phyloP scores from a whole-genome alignment of 2,888 invertebrate genomes.

The Thyatira batis region DNA sequence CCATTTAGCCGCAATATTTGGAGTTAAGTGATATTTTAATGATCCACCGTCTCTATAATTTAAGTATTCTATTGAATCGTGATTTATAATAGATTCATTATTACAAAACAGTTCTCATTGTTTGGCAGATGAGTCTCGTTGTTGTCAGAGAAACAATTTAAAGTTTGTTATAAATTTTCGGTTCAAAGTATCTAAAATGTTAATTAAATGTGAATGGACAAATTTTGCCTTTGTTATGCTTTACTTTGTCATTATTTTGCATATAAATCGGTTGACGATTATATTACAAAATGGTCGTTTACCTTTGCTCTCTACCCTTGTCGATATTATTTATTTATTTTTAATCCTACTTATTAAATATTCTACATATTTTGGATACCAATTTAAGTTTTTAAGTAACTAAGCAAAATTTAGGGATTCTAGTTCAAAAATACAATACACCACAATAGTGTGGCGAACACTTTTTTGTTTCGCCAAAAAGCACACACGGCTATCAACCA shows the following conservation, averaged over 20 bases:
- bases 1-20: conserved; percentile 30
- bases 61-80: conserved; percentile 8
- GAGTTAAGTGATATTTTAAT: conserved; percentile 30
- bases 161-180: not conserved
- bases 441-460: not conserved
- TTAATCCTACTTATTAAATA: no score
- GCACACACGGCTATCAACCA: not conserved
- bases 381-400: no score
- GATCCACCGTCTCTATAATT: conserved; percentile 19
- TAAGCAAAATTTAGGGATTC: no score
- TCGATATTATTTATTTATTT: no score
- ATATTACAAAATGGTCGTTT: not conserved
- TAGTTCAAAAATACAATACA: not conserved
- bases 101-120: not conserved
- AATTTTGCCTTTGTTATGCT: conserved; percentile 1
- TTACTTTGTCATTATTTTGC: not conserved
- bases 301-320: not conserved
- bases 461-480: not conserved
- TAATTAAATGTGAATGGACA: not conserved
- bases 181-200: not conserved
- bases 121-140: not conserved
- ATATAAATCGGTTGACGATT: not conserved
- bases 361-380: no score
- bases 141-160: not conserved
- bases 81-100: conserved; percentile 1